Base-by-base conservation (phyloP, 2,797 vertebrate species). In the Sitta carolinensis region DNA sequence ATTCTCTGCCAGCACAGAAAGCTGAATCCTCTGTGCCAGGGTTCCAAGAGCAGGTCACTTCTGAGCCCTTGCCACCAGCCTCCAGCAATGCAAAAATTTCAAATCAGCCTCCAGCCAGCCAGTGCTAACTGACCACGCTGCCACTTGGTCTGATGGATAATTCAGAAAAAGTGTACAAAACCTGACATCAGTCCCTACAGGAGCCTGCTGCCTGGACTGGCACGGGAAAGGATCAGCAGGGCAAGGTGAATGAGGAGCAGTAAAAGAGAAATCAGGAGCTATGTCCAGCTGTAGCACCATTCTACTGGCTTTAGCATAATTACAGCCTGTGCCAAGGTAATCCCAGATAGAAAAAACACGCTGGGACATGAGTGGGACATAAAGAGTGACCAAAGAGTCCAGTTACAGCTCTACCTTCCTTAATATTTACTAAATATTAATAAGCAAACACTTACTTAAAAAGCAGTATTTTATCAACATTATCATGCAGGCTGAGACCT, bases 91-190 rank as follows among this genome's bases (percentile, higher is more conserved):
- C 5, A 88, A 48, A 57, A 48, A 40, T 2, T n/a, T 57, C 7
- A 14, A 16, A 63, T 51, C 4, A 79, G 74, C 74, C 87, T 72
- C 86, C 70, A 82, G 58, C 23, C 87, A 96, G 77, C 82, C 73
- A 61, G 20, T 34, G 87, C 73, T 95, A 94, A 97, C 11, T 94
- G 96, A 91, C 92, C 92, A 52, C 7, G 16, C 17, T 95, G 91
- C 76, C 78, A 89, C 84, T 97, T 77, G 78, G 72, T 88, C 90
- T 86, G 89, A 63, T 1, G 7, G 83, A 70, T 91, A 96, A 96
- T 38, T 92, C 4, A 72, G 89, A 90, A 95, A n/a, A 96, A 93
- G 36, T 59, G 89, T 54, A 95, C 90, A 96, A 92, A 97, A 94
- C 23, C 29, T 87, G 92, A 91, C 95, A 91, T 61, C 79, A 79